Evolutionary conservation across 1,140 invertebrate species (phyloP), one percentile per base, ranked within the genome.

Genomic region (Halictus rubicundus): DNA sequence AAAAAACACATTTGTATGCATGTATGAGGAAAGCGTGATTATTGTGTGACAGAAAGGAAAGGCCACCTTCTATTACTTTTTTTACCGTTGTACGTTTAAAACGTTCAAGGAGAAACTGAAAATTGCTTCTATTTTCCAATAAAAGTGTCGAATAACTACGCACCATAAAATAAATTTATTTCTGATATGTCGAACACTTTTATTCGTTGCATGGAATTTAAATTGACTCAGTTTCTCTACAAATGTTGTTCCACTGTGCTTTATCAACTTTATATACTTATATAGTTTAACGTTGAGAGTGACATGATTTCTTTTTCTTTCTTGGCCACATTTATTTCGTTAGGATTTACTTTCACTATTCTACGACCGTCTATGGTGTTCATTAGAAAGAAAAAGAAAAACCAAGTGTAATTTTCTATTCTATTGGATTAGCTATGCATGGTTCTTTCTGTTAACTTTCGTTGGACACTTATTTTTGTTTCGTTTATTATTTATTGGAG

Each of bases 401-500:
- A 14, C n/a, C 25, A 42, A 49, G 25, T 42, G 12, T 42, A 39
- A 46, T 60, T 64, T 27, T 37, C 10, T 12, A 14, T 63, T 25
- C 59, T 5, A 19, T 25, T 52, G 2, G 23, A 37, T 61, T 32
- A 54, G 14, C 39, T 46, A n/a, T 72, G 32, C 16, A 19, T n/a
- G n/a, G 32, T 42, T 42, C 61, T 42, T 57, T 70, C 14, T 39
- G 19, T 39, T 54, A 66, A 66, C 37, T 54, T 19, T 1, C n/a
- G 2, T 78, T 71, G 19, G 25, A 76, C 21, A 21, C 7, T 32
- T 46, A 21, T 9, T 54, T n/a, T 19, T 19, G 7, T 64, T 69
- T 78, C 12, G 57, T 60, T 78, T 25, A 59, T 76, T 78, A 78
- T 78, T 78, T 78, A 78, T 78, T 78, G 76, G 69, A 42, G 60